These are phyloP conservation scores for Clitarchus hookeri DNA, from an alignment of 2,888 invertebrate genomes.

Conservation along the genomic window DNA sequence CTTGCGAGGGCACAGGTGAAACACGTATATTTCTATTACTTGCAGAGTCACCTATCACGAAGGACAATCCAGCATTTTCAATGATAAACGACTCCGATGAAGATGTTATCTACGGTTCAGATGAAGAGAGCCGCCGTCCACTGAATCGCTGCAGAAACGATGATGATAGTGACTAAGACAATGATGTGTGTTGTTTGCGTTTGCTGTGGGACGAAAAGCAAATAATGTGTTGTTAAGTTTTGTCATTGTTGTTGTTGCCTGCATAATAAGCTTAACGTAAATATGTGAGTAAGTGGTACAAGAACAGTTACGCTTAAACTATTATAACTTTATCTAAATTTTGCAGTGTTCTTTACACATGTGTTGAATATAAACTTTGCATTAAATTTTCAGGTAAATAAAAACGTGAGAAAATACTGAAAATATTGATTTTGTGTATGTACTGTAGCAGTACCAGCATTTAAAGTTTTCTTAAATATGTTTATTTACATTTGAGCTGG, in stretches of 20 bases:
- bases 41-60: constrained; percentile 87
- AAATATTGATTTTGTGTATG: not conserved
- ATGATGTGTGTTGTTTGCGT: not conserved
- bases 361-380: constrained; percentile 9
- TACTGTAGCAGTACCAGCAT: too few relatives aligned
- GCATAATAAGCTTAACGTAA: not conserved
- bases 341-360: not conserved
- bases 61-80: constrained; percentile 96
- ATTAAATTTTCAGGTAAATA: not conserved
- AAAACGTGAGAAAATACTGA: not conserved
- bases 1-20: too few relatives aligned
- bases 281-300: not conserved
- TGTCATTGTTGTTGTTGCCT: not conserved
- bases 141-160: constrained; percentile 72
- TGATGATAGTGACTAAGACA: constrained; percentile 70
- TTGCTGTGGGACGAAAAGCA: not conserved
- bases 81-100: constrained; percentile 99
- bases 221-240: not conserved
- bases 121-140: constrained; percentile 83
- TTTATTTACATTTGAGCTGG: too few relatives aligned
- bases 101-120: constrained; percentile 92
- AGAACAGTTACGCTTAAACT: not conserved
- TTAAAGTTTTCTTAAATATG: too few relatives aligned
- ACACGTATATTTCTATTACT: constrained; percentile 42
- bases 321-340: not conserved